Conservation (phyloP, 2,113 vertebrate species). For the Saiga tatarica region DNA sequence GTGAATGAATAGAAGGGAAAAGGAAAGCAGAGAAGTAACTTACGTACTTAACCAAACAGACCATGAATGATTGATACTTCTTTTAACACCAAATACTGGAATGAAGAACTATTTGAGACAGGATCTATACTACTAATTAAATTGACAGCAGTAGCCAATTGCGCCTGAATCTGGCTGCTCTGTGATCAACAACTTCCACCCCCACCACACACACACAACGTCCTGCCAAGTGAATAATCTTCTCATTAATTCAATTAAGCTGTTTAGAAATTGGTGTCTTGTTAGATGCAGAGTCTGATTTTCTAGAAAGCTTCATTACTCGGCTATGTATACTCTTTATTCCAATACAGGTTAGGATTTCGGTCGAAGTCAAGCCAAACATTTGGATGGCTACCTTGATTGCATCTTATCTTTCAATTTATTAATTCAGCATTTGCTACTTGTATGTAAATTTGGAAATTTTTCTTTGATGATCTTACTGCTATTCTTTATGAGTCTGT, state of each 20-base stretch:
- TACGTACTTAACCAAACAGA: neutral
- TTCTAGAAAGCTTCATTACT: conserved; percentile 28
- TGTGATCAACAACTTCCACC: conserved; percentile 36
- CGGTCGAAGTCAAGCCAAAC: neutral
- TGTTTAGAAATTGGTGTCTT: conserved; percentile 50
- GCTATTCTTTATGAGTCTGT: neutral
- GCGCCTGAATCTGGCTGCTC: conserved; percentile 51
- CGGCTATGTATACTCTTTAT: neutral
- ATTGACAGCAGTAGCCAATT: conserved; percentile 53
- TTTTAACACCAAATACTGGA: conserved; percentile 43
- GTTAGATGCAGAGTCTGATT: conserved; percentile 26
- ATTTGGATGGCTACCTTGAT: neutral
- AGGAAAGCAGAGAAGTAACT: neutral
- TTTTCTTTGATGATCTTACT: neutral
- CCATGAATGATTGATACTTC: conserved; percentile 31
- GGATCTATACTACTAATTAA: conserved; percentile 57
- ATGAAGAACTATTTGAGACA: conserved; percentile 28
- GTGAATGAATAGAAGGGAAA: neutral
- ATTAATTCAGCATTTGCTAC: neutral
- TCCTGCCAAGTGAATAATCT: conserved; percentile 65
- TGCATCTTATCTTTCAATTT: neutral
- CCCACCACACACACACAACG: neutral
- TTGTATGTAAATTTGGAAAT: neutral
- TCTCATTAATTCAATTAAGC: conserved; percentile 66
- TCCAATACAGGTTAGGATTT: neutral